Base-by-base conservation (phyloP, 37 sponge, comb jelly and placozoan species). In the Ianthella basta region DNA sequence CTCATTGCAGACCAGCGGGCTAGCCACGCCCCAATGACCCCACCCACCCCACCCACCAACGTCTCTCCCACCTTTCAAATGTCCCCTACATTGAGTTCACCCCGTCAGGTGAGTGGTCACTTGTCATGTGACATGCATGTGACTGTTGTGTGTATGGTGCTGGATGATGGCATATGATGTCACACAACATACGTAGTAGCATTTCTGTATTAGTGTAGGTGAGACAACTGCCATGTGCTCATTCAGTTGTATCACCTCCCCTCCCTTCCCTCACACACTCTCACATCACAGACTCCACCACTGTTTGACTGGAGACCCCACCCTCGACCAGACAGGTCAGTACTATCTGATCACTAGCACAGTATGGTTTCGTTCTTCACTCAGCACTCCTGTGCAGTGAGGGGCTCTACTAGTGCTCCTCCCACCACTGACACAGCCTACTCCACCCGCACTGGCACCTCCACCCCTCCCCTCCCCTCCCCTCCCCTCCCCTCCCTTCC, bases 11-110 rank as follows among this genome's bases (percentile, higher is more conserved):
- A 75, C 54, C 32, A 75, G 20, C 0, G 23, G 38, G 8, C 10
- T 10, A 19, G 16, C 14, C 35, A 34, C 0, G 24, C 41, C 23
- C 37, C 78, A 4, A 53, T n/a, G 23, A 75, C 78, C 37, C 78
- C 78, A 4, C 78, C 78, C 78, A 75, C 78, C 6, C 78, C 78
- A 21, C 50, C 50, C 50, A 24, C 78, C 78, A 75, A 40, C 54
- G 44, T 75, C 44, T 75, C 78, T 10, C 78, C 78, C 21, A 38
- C 78, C 25, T 75, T 75, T 44, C 53, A 39, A 36, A 75, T 75
- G 78, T 75, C 78, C 0, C 78, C 78, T 19, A 39, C 78, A 3
- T 44, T 40, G 24, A 50, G 50, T 13, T 75, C 78, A 53, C 78
- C 78, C 6, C 44, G 78, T 2, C 78, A 75, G 8, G 53, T 1